Evolutionary conservation across 2,888 invertebrate species (phyloP).

Genomic region (Acanthosepion pharaonis): DNA sequence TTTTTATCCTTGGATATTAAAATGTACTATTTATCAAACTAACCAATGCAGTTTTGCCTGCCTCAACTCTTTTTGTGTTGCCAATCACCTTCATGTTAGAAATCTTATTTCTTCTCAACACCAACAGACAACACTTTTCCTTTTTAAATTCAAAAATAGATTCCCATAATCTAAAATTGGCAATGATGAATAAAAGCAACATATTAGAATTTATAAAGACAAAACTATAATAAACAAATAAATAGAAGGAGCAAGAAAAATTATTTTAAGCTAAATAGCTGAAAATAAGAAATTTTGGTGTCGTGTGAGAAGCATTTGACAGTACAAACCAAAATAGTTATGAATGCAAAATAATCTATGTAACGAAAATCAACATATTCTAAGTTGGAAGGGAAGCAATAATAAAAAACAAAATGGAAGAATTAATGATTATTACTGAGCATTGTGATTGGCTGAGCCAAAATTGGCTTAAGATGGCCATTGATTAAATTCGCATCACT

Average conservation of each 20-base stretch:
- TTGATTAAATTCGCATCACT: not conserved
- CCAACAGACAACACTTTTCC: not conserved
- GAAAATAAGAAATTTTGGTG: not conserved
- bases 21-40: not conserved
- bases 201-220: not conserved
- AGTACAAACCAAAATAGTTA: not conserved
- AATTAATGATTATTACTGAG: not conserved
- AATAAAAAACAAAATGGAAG: not conserved
- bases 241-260: not conserved
- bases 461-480: not conserved
- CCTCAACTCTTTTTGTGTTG: not conserved
- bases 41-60: not conserved
- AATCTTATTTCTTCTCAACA: not conserved
- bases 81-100: not conserved
- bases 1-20: not conserved
- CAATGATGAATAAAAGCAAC: not conserved
- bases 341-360: constrained; percentile 21
- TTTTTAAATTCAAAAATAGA: not conserved
- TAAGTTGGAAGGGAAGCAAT: not conserved
- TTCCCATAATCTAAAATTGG: not conserved
- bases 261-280: constrained; percentile 8
- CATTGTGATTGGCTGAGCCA: not conserved
- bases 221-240: not conserved
- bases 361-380: not conserved
- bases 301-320: not conserved